A percentile compares a stretch with the other conserved stretches of the same genome.
Conservation (phyloP, 2,797 vertebrate genomes). For the Sebastolobus alascanus region DNA sequence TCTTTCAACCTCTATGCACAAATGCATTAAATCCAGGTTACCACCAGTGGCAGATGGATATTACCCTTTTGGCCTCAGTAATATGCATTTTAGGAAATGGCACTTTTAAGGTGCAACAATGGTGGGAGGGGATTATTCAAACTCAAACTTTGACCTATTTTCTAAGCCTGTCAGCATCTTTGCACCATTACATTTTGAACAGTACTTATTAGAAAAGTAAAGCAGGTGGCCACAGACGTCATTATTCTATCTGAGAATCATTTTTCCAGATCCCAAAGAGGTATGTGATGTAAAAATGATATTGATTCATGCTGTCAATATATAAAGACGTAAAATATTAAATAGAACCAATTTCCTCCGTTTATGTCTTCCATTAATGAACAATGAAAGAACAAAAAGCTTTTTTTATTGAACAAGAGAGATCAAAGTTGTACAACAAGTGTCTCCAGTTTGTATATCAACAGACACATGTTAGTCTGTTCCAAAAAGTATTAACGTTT, state of each 20-base stretch:
- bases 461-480: background rate
- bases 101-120: background rate
- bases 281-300: background rate
- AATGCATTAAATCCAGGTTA: background rate
- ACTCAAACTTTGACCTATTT: background rate
- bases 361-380: background rate
- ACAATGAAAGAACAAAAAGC: background rate
- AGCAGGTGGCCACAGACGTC: background rate
- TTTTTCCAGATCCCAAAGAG: too few relatives aligned
- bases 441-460: too few relatives aligned
- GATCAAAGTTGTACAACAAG: background rate
- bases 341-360: background rate
- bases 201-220: background rate
- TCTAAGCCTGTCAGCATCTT: background rate
- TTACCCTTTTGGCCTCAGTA: constrained; percentile 13
- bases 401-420: background rate
- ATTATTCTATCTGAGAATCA: background rate
- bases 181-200: background rate
- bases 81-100: constrained; percentile 16
- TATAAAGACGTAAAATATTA: background rate
- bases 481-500: background rate
- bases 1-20: constrained; percentile 2
- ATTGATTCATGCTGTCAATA: background rate
- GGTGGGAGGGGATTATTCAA: background rate
- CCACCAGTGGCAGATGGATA: background rate